phyloP scores from a whole-genome alignment of 2,113 vertebrate genomes.

The Pithys albifrons region DNA sequence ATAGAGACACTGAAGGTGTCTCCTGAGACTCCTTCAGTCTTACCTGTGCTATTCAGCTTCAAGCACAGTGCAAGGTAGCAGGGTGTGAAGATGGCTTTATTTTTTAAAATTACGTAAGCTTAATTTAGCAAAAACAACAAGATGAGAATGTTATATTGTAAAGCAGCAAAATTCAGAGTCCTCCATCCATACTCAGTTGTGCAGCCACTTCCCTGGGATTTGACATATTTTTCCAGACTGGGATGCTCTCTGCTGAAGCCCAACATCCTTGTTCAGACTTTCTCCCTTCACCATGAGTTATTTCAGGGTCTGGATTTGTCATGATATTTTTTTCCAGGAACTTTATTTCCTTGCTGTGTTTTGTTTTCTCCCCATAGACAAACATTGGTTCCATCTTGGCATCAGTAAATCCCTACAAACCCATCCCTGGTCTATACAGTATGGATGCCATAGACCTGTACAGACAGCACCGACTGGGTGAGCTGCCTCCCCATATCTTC shows the following conservation, averaged over 20 bases:
- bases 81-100: background rate
- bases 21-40: background rate
- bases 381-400: conserved; percentile 92
- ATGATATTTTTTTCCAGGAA: background rate
- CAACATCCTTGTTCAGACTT: background rate
- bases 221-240: background rate
- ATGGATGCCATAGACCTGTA: conserved; percentile 80
- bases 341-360: conserved; percentile 33
- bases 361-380: conserved; percentile 74
- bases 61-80: background rate
- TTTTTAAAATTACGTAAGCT: background rate
- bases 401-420: conserved; percentile 90
- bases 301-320: background rate
- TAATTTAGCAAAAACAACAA: background rate
- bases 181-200: background rate
- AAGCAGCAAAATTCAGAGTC: background rate
- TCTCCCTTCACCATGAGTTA: background rate
- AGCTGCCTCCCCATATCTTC: conserved; percentile 92
- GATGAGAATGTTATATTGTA: background rate
- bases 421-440: conserved; percentile 83
- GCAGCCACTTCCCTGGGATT: background rate
- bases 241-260: background rate
- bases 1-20: background rate
- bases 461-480: conserved; percentile 87
- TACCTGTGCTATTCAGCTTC: background rate